Conservation (phyloP, 2,888 invertebrate species). For the Eilema griseolum region DNA sequence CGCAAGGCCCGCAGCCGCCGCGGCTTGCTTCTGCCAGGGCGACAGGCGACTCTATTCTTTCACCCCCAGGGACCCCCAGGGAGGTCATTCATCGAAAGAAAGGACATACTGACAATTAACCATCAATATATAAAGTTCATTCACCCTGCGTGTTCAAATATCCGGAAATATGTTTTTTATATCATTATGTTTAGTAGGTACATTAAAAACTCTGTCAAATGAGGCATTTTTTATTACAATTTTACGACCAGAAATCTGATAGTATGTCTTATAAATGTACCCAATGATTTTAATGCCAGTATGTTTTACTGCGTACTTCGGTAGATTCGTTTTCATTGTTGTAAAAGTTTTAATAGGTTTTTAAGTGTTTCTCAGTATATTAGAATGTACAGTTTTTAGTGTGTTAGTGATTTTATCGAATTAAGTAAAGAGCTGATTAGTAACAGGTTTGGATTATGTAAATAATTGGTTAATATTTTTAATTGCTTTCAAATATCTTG, state of each 20-base stretch:
- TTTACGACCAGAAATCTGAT: constrained; percentile 83
- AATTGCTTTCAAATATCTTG: background rate
- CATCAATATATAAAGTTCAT: constrained; percentile 20
- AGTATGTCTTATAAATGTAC: constrained; percentile 74
- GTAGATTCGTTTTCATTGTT: constrained; percentile 75
- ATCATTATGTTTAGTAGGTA: constrained; percentile 65
- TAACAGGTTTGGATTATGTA: background rate
- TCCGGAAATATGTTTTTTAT: constrained; percentile 64
- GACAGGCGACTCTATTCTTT: too few relatives aligned
- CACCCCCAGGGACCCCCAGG: too few relatives aligned
- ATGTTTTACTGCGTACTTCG: constrained; percentile 58
- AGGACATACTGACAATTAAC: background rate
- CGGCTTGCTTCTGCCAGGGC: too few relatives aligned
- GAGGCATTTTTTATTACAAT: constrained; percentile 54
- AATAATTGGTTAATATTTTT: background rate
- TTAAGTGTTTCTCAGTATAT: constrained; percentile 43
- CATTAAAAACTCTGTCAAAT: constrained; percentile 78
- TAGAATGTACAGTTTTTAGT: constrained; percentile 24
- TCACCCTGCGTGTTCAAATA: constrained; percentile 48
- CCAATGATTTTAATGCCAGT: constrained; percentile 65
- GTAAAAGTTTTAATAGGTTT: constrained; percentile 48
- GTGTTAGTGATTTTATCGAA: constrained; percentile 15
- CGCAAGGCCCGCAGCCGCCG: too few relatives aligned
- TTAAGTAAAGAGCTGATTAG: constrained; percentile 15
- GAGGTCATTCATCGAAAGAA: too few relatives aligned